Evolutionary conservation across 2,888 invertebrate species (phyloP), one percentile per base, ranked within the genome.

Genomic region (Polyploca ridens): DNA sequence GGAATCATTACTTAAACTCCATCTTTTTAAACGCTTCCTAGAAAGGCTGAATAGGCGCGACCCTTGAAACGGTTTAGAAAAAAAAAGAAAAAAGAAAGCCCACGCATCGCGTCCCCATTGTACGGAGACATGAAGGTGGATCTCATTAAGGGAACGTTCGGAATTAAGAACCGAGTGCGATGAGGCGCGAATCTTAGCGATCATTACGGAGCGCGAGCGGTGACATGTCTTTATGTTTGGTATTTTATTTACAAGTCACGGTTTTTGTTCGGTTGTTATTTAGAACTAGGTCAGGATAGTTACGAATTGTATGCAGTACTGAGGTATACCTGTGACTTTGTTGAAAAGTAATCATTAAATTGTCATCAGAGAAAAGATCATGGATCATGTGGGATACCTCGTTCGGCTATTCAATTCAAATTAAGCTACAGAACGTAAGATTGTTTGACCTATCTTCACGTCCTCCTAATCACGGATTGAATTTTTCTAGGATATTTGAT

Each of bases 161-260:
- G 88, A 89, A 90, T 89, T 88, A 90, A 90, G 93, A 93, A 90
- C 90, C 78, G 85, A 73, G 84, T 74, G 85, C 89, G 86, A 90
- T 93, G 91, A 82, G 87, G 91, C 89, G 88, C 82, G 85, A 89
- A 88, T 91, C 93, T 93, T 93, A 87, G 90, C 87, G 90, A 90
- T 93, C 93, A 91, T 93, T 93, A 93, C 85, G 90, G 85, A 85
- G 86, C 76, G 77, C 72, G 71, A 75, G 66, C 70, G 64, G 69
- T 75, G 73, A 73, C 75, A 75, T 72, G 68, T 73, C 70, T 70
- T 38, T 33, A n/a, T 72, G 68, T 75, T 69, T 69, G 46, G 61
- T 62, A 58, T 62, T 62, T 57, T 54, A 27, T 60, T 62, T 61
- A 13, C 16, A 41, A 19, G 4, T 61, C 16, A 16, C 16, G 3